Evolutionary conservation across 2,113 vertebrate species (phyloP).

Genomic region (Dasypus novemcinctus): DNA sequence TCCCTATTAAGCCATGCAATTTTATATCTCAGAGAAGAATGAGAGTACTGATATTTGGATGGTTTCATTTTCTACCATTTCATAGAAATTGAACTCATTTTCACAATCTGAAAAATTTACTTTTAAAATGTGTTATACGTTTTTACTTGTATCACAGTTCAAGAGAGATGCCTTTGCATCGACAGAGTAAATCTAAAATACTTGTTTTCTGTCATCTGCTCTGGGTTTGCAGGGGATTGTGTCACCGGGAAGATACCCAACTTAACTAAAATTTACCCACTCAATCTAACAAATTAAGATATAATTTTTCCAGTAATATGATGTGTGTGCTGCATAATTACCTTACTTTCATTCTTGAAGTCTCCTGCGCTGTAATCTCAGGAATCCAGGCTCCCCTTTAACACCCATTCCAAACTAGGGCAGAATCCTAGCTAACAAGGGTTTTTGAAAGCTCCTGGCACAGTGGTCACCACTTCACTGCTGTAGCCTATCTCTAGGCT

Average conservation of each 20-base stretch:
- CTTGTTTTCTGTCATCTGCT: neutral
- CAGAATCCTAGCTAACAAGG: neutral
- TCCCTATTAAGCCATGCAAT: slow-evolving; percentile 67
- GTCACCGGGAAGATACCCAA: neutral
- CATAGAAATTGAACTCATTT: slow-evolving; percentile 77
- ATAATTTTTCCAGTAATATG: neutral
- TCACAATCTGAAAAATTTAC: slow-evolving; percentile 71
- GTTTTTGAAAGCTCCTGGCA: neutral
- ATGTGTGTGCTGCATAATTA: neutral
- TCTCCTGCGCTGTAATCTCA: neutral
- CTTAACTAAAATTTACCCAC: neutral
- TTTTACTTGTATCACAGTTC: slow-evolving; percentile 46
- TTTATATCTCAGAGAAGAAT: slow-evolving; percentile 74
- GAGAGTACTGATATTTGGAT: slow-evolving; percentile 69
- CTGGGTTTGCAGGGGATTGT: neutral
- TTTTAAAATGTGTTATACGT: slow-evolving; percentile 53
- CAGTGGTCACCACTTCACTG: neutral
- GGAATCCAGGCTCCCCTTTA: neutral
- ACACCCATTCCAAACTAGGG: neutral
- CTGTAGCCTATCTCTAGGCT: neutral
- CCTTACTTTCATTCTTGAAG: neutral
- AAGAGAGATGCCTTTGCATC: neutral
- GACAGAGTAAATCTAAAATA: slow-evolving; percentile 32
- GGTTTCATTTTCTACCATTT: slow-evolving; percentile 80
- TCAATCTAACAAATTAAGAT: neutral